Base-by-base conservation (phyloP, 1,140 invertebrate species). In the Drosophila elegans region DNA sequence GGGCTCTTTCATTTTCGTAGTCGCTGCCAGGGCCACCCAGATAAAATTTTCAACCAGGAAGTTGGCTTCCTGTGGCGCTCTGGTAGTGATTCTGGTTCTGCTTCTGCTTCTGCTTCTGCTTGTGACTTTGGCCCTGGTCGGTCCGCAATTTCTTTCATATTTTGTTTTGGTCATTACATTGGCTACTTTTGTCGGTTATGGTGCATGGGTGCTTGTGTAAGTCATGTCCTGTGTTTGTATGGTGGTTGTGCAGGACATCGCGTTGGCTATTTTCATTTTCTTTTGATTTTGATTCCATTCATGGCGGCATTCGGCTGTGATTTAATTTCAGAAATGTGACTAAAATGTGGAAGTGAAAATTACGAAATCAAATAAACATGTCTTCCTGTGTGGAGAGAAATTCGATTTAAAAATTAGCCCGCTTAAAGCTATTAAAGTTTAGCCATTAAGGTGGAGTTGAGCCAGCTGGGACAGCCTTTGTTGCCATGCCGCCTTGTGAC, bases 11-110 rank as follows among this genome's bases (percentile, higher is more conserved):
- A 48, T 63, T 60, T 46, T 39, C 56, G 80, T 83, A 64, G 74
- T 57, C 64, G 57, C 60, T 60, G 57, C 55, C 73, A 74, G 63
- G 56, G 59, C 81, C 83, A 71, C 38, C 48, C 49, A 89, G 83
- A 89, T 88, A 88, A 78, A 84, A 88, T 84, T 74, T 89, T 84
- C 80, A 89, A 88, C 81, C 83, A 88, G 80, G 80, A 88, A 83
- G 85, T 73, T 79, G 66, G 72, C 79, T 86, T 88, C 75, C 83
- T 84, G 81, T 64, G 64, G 79, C 61, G 69, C 62, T 59, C 66
- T 72, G 69, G 41, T 62, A 25, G 69, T 63, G 68, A 25, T 46
- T 49, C 51, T 72, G 45, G 41, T 29, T 16, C 64, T 38, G 45
- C 2, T 52, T 34, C 48, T 73, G 52, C 10, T 51, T 53, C 48